phyloP scores from a whole-genome alignment of 2,888 invertebrate genomes.

The Sarcophaga rosellei region DNA sequence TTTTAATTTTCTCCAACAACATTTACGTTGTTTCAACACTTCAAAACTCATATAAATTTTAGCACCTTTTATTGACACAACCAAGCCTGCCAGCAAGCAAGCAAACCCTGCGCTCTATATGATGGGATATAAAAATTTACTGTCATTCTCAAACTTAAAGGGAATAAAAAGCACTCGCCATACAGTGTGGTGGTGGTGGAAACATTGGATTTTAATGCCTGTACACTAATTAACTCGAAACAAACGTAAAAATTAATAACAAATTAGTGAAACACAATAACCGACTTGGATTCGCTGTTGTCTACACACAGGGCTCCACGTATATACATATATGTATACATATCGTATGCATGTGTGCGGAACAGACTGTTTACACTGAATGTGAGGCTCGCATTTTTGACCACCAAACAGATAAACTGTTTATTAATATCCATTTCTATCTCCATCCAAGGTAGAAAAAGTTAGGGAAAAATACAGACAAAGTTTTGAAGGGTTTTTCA shows the following conservation, averaged over 20 bases:
- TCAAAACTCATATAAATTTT: conserved; percentile 36
- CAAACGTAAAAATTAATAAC: conserved; percentile 70
- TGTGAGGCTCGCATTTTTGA: too few species aligned
- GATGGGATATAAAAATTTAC: conserved; percentile 48
- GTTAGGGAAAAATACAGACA: too few species aligned
- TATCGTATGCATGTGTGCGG: background rate
- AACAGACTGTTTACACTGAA: too few species aligned
- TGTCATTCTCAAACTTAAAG: background rate
- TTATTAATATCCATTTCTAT: too few species aligned
- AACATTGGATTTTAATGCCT: conserved; percentile 39
- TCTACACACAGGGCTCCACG: background rate
- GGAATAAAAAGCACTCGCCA: too few species aligned
- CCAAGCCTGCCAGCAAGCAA: background rate
- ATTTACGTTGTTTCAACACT: background rate
- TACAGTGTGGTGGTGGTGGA: too few species aligned
- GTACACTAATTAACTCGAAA: conserved; percentile 67
- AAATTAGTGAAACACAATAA: conserved; percentile 70
- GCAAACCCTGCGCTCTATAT: conserved; percentile 15
- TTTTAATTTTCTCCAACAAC: conserved; percentile 21
- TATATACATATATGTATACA: background rate
- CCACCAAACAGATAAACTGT: too few species aligned
- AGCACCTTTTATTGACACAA: conserved; percentile 50
- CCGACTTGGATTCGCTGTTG: conserved; percentile 26
- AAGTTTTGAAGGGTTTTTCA: too few species aligned
- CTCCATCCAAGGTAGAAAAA: too few species aligned